phyloP scores from a whole-genome alignment of 1,140 invertebrate genomes.

The Spodoptera litura region DNA sequence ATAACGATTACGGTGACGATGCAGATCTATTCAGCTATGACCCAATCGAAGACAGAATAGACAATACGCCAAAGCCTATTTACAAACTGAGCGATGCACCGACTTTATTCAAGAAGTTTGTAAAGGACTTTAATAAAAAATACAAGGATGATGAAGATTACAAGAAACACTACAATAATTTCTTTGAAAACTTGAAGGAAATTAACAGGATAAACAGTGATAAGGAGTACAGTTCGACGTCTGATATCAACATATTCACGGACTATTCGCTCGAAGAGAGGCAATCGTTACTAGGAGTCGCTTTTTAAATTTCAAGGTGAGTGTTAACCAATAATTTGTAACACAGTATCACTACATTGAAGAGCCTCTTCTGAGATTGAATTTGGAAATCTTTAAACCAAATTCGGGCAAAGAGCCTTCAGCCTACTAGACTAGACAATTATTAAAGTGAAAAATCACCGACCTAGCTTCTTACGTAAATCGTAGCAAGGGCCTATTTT shows the following conservation, averaged over 20 bases:
- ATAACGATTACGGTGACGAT: slow-evolving; percentile 51
- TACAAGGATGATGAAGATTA: slow-evolving; percentile 66
- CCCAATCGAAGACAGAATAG: slow-evolving; percentile 37
- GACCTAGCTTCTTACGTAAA: too few species aligned
- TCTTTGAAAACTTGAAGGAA: slow-evolving; percentile 66
- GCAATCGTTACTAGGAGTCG: background rate
- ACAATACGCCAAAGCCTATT: slow-evolving; percentile 38
- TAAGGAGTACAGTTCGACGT: slow-evolving; percentile 51
- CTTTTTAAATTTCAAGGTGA: slow-evolving; percentile 13
- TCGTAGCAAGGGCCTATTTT: too few species aligned
- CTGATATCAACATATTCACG: slow-evolving; percentile 69
- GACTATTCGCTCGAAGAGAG: slow-evolving; percentile 62
- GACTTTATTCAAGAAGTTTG: slow-evolving; percentile 64
- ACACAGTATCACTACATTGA: too few species aligned
- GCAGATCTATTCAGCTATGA: background rate
- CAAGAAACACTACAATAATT: slow-evolving; percentile 62
- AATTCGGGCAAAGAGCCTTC: too few species aligned
- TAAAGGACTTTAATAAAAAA: slow-evolving; percentile 64
- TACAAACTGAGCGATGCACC: slow-evolving; percentile 69
- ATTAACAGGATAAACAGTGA: slow-evolving; percentile 66
- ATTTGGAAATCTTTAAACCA: too few species aligned
- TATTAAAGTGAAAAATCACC: too few species aligned
- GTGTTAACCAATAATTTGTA: background rate
- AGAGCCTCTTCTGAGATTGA: too few species aligned
- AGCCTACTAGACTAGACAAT: too few species aligned